phyloP scores from a whole-genome alignment of 2,113 vertebrate species.

The Tangachromis dhanisi region DNA sequence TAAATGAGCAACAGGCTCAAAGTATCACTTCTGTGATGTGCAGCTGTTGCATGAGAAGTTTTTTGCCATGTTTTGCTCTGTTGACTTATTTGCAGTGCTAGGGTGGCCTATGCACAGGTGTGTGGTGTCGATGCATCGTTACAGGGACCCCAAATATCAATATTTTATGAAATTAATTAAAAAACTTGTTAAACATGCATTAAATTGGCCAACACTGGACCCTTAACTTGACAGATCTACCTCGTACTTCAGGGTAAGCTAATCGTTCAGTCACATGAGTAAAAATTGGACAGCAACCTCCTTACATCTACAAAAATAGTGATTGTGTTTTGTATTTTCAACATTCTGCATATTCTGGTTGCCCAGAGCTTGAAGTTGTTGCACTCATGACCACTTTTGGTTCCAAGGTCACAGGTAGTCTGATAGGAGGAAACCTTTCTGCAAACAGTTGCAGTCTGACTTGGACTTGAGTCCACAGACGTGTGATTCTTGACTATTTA shows the following conservation, averaged over 20 bases:
- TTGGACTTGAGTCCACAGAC: background rate
- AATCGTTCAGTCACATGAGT: background rate
- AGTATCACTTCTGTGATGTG: background rate
- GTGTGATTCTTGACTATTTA: background rate
- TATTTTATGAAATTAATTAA: background rate
- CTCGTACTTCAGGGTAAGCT: background rate
- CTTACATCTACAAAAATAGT: background rate
- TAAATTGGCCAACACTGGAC: background rate
- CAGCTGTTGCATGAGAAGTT: background rate
- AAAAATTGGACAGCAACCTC: background rate
- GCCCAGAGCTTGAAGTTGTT: background rate
- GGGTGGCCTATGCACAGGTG: rapidly evolving
- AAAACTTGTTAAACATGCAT: background rate
- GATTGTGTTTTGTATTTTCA: background rate
- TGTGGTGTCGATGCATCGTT: background rate
- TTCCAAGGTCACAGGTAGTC: background rate
- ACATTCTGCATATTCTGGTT: background rate
- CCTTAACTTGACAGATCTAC: background rate
- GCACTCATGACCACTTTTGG: background rate
- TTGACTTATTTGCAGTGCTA: background rate
- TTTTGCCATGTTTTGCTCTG: background rate
- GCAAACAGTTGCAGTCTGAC: background rate
- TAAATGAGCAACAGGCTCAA: background rate
- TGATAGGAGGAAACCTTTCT: background rate
- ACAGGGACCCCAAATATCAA: background rate